Conservation (phyloP, 2,888 invertebrate species). For the Epistrophe grossulariae region DNA sequence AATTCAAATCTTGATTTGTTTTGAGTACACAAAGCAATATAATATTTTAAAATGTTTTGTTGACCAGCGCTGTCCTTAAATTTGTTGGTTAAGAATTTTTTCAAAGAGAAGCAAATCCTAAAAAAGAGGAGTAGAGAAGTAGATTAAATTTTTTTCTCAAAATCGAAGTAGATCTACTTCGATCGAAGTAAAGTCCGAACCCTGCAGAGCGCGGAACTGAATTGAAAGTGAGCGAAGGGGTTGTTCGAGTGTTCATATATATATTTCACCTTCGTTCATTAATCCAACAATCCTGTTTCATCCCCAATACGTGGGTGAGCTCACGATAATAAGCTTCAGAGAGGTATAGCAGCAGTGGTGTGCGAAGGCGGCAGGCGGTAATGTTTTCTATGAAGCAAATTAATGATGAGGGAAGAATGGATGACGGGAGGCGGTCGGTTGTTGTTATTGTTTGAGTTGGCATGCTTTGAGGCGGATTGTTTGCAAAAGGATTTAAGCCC, state of each 20-base stretch:
- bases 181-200: too few species aligned
- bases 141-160: too few species aligned
- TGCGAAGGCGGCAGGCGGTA: neutral
- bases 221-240: slow-evolving; percentile 20
- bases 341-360: neutral
- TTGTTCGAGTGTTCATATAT: slow-evolving; percentile 32
- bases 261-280: slow-evolving; percentile 69
- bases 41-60: too few species aligned
- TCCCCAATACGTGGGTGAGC: slow-evolving; percentile 69
- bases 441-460: slow-evolving; percentile 56
- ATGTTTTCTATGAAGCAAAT: slow-evolving; percentile 5
- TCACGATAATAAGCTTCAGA: slow-evolving; percentile 71
- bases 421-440: neutral
- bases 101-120: too few species aligned
- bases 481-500: slow-evolving; percentile 60
- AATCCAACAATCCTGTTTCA: slow-evolving; percentile 71
- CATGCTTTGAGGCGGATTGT: slow-evolving; percentile 49
- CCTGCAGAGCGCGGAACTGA: slow-evolving; percentile 17
- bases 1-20: too few species aligned
- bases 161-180: too few species aligned
- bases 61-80: too few species aligned
- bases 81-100: too few species aligned
- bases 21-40: too few species aligned
- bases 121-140: too few species aligned
- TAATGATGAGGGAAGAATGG: neutral